Base-by-base conservation (phyloP, 2,888 invertebrate genomes). In the Heliconius sara region DNA sequence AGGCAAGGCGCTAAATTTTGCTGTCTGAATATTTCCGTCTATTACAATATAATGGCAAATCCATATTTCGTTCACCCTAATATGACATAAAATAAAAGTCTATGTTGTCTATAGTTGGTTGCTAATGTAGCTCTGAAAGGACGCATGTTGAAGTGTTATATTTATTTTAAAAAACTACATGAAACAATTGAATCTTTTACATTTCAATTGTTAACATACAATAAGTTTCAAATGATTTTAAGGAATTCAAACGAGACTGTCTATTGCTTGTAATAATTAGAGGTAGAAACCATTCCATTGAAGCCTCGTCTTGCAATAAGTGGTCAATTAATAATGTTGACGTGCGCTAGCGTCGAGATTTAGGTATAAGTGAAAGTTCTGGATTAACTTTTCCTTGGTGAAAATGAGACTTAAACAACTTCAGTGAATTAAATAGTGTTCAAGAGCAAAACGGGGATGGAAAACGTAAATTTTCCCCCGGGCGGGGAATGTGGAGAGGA, bases 401-500 rank as follows among this genome's bases (percentile, higher is more conserved):
- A 91, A 89, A 89, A 93, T 93, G 91, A 85, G 82, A 83, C 83
- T 84, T 81, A 83, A 85, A 81, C 84, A 84, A 84, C 85, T 87
- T 85, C 87, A 88, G 86, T 88, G 86, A 84, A 83, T 84, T 81
- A 83, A 81, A 83, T 85, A 85, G 85, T 80, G 47, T 57, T 60
- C 73, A 52, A 71, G 43, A 57, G 19, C 65, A 43, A 60, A 27
- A 65, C 82, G 3, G 83, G 83, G 83, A 95, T 95, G 95, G 95
- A 95, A 85, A 93, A 90, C 91, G 89, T 91, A 80, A 89, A 89
- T 85, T 93, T 93, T 87, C 90, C 91, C 83, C 87, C 91, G 83
- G 90, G 91, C 47, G 93, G 91, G 80, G 95, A 94, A 83, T 91
- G 92, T 79, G 93, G 92, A 80, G 95, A 95, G 83, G 95, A 95